Percentiles rank a stretch among this genome's conserved stretches.
Conservation (phyloP, 2,797 vertebrate species). For the Hippoglossus hippoglossus region DNA sequence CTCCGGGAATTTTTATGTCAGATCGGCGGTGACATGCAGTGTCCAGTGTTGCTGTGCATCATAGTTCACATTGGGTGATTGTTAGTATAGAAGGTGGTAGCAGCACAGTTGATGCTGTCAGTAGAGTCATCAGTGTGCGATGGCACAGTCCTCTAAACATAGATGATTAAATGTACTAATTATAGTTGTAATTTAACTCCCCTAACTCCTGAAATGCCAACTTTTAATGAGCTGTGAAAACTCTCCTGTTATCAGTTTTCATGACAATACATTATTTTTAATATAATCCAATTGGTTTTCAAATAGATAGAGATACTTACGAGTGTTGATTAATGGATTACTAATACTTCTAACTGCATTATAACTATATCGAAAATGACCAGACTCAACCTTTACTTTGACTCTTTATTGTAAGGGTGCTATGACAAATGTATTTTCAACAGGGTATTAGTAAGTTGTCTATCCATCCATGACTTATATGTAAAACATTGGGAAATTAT, state of each 20-base stretch:
- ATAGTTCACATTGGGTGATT: constrained; percentile 51
- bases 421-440: no score
- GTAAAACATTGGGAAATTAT: no score
- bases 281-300: no score
- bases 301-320: no score
- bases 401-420: no score
- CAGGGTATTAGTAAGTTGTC: no score
- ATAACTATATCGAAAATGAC: neutral
- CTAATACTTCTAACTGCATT: neutral
- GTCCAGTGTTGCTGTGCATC: constrained; percentile 66
- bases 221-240: no score
- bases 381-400: neutral
- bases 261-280: no score
- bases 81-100: constrained; percentile 29
- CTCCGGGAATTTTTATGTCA: constrained; percentile 59
- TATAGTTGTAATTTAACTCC: no score
- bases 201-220: no score
- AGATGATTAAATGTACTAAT: neutral
- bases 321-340: neutral
- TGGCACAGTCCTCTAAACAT: neutral
- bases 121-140: constrained; percentile 33
- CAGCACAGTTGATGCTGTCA: constrained; percentile 15
- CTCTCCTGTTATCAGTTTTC: no score
- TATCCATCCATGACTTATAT: no score
- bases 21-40: constrained; percentile 65